Evolutionary conservation across 2,797 vertebrate species (phyloP), one percentile per base, ranked within the genome.

Genomic region (Gymnopithys bicolor): DNA sequence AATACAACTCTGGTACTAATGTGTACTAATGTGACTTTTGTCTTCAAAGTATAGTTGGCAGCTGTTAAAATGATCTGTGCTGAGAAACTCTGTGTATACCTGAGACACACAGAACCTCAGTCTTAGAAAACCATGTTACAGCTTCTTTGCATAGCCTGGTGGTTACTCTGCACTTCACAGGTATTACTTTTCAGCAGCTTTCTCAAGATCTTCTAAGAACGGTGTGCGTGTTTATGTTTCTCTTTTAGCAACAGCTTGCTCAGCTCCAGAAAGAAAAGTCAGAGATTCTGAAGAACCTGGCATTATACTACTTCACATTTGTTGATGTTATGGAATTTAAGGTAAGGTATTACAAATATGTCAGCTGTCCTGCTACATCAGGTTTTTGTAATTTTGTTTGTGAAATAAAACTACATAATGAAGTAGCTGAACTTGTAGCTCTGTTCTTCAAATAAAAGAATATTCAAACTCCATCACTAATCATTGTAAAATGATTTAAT

Each of bases 311-410:
- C 97, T 99, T 99, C 95, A 99, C 99, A 1, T 99, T 99, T 77
- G 99, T 99, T 87, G 99, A 99, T 98, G 99, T 99, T 95, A 99
- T 99, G 99, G 99, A 99, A 97, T 99, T 99, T 97, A 99, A 99
- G 99, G 99, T 99, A 96, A 89, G 97, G n/a, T 41, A 3, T 41
- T 46, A 30, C 32, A 63, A 25, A 30, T 62, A 30, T 2, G 3
- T 70, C 37, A 16, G 2, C 63, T 80, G 22, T 77, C 69, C 28
- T 79, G 27, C 56, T 52, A 41, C 19, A 8, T 56, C 27, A n/a
- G 5, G 17, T 28, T 84, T 82, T 37, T 66, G 35, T 66, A 14
- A 58, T 55, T 46, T 22, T 70, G 2, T 48, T 77, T n/a, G 14
- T 49, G 10, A 33, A 79, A 11, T 46, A 37, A n/a, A 23, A 22